A percentile compares a stretch with the other conserved stretches of the same genome.
Conservation (phyloP, 2,797 vertebrate species). For the Falco peregrinus region DNA sequence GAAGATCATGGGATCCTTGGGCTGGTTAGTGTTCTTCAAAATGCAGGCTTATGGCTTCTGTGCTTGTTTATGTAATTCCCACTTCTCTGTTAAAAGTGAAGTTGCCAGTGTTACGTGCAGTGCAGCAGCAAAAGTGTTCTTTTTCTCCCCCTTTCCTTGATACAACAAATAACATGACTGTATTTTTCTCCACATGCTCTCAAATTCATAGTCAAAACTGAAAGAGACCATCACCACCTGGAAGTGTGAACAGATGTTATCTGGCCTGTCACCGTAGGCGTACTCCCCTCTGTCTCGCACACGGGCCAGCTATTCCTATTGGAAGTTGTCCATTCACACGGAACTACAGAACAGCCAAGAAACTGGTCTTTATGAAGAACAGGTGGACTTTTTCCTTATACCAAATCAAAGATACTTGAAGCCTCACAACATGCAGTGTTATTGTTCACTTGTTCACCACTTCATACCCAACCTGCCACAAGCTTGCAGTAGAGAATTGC, state of each 20-base stretch:
- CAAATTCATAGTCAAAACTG: neutral
- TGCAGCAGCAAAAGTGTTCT: neutral
- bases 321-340: neutral
- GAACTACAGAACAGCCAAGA: neutral
- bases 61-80: neutral
- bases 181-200: neutral
- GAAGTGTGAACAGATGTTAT: neutral
- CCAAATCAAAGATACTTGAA: neutral
- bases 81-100: neutral
- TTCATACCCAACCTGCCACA: neutral
- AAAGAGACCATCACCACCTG: neutral
- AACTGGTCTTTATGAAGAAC: neutral
- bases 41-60: neutral
- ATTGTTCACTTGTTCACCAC: rapidly evolving
- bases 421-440: neutral
- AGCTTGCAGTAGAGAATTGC: neutral
- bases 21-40: neutral
- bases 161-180: neutral
- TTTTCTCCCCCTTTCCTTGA: neutral
- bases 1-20: neutral
- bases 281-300: neutral
- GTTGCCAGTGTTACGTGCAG: neutral
- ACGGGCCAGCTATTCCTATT: neutral
- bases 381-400: neutral
- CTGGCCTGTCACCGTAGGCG: rapidly evolving